A percentile compares a stretch with the other conserved stretches of the same genome.
Conservation (phyloP, 2,888 invertebrate genomes). For the Tubiluchus corallicola region DNA sequence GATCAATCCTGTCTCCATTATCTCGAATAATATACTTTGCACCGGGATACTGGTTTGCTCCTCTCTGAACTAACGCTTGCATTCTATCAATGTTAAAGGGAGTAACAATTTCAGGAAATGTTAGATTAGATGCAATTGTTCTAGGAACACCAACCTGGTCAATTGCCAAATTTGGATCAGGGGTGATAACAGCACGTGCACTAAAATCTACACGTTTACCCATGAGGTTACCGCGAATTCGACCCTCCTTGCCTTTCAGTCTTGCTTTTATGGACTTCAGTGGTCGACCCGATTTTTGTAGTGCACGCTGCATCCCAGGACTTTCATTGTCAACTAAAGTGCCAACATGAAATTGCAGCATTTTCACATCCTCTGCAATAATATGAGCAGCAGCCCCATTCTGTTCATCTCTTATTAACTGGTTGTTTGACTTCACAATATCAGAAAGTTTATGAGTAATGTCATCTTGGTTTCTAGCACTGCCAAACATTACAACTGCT, state of each 20-base stretch:
- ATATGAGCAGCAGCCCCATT: slow-evolving; percentile 95
- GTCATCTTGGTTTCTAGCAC: slow-evolving; percentile 95
- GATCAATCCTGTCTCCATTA: slow-evolving; percentile 93
- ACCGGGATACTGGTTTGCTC: slow-evolving; percentile 95
- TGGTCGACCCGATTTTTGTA: slow-evolving; percentile 97
- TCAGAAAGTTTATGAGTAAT: slow-evolving; percentile 96
- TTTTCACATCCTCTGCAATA: slow-evolving; percentile 83
- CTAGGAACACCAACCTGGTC: slow-evolving; percentile 95
- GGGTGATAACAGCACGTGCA: slow-evolving; percentile 71
- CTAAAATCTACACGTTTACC: slow-evolving; percentile 99
- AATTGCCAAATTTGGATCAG: slow-evolving; percentile 40
- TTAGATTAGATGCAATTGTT: slow-evolving; percentile 94
- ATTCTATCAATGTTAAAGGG: slow-evolving; percentile 92
- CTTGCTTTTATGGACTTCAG: slow-evolving; percentile 92
- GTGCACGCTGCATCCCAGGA: slow-evolving; percentile 86
- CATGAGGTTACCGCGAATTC: slow-evolving; percentile 98
- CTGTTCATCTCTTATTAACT: slow-evolving; percentile 79
- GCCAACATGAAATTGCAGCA: slow-evolving; percentile 95
- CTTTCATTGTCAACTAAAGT: slow-evolving; percentile 96
- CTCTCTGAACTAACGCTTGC: slow-evolving; percentile 81
- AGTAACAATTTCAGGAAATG: slow-evolving; percentile 96
- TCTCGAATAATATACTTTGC: slow-evolving; percentile 98
- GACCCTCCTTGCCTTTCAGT: slow-evolving; percentile 89
- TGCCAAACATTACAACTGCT: slow-evolving; percentile 97
- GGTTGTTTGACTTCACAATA: slow-evolving; percentile 94